Base-by-base conservation (phyloP, 1,140 invertebrate species). In the Contarinia nasturtii region DNA sequence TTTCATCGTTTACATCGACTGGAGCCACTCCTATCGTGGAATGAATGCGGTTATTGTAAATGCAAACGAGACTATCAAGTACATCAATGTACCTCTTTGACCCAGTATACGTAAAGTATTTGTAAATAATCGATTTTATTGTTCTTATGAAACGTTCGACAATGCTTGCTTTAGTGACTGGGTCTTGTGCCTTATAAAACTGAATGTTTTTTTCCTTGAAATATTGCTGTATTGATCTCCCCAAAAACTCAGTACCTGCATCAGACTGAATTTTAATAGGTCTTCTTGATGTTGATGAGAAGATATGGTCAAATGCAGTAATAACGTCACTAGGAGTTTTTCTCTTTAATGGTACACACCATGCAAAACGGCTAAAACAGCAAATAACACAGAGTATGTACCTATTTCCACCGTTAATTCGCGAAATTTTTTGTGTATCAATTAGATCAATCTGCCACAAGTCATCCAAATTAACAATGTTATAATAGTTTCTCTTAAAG, bases 101-200 rank as follows among this genome's bases (percentile, higher is more conserved):
- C 11, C 61, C 59, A 33, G 52, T 42, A 46, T 54, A 45, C 42
- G 56, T 64, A 50, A 68, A 65, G 46, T 55, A 51, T 51, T 54
- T 55, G 47, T 47, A 68, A 52, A 69, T 55, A 43, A 44, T 50
- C 4, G 41, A 44, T 57, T 65, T 67, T 21, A 68, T 43, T 34
- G 58, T 67, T 43, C 59, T 45, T 56, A 64, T 61, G 21, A 64
- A 64, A 27, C 67, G 47, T 57, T 69, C 66, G 37, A 58, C 54
- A 42, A 67, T 54, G 1, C 53, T 45, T 14, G 57, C 63, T 58
- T 69, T 68, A 12, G 54, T 38, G 3, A 5, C 51, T 8, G 54
- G 49, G 40, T 48, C 58, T 49, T 59, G 58, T n/a, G 54, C 60
- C 1, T 52, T 53, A 51, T 65, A 66, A 51, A 63, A 57, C 46